A percentile compares a stretch with the other conserved stretches of the same genome.
Conservation (phyloP, 1,140 invertebrate genomes). For the Calliopsis andreniformis region DNA sequence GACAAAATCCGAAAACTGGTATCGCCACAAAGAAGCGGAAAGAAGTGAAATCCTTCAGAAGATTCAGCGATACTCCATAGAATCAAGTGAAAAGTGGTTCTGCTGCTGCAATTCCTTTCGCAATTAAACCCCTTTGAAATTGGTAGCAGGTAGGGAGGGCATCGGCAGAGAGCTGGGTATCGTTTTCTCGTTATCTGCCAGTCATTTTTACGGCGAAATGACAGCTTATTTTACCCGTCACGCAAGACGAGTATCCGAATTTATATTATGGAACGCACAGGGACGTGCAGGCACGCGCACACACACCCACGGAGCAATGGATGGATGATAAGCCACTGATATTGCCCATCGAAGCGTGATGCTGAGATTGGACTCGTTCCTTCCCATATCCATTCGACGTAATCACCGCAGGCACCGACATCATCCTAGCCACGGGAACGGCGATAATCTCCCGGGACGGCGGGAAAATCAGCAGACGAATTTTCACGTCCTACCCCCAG, state of each 20-base stretch:
- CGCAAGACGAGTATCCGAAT: constrained; percentile 50
- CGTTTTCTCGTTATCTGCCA: neutral
- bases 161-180: neutral
- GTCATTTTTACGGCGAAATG: neutral
- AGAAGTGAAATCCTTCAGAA: neutral
- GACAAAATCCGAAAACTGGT: constrained; percentile 28
- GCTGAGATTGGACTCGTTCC: constrained; percentile 73
- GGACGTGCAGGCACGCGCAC: constrained; percentile 19
- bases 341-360: constrained; percentile 72
- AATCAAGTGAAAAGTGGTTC: neutral
- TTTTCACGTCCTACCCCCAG: constrained; percentile 59
- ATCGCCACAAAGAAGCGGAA: neutral
- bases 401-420: constrained; percentile 65
- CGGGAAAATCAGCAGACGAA: constrained; percentile 58
- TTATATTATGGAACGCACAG: constrained; percentile 56
- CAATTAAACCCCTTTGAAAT: neutral
- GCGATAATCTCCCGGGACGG: constrained; percentile 60
- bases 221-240: constrained; percentile 41
- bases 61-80: neutral
- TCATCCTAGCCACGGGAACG: constrained; percentile 42
- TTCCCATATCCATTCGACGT: constrained; percentile 69
- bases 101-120: neutral
- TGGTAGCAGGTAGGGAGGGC: neutral
- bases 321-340: constrained; percentile 73
- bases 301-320: constrained; percentile 28